Conservation (phyloP, 2,797 vertebrate species). For the Micropoecilia bifurca region DNA sequence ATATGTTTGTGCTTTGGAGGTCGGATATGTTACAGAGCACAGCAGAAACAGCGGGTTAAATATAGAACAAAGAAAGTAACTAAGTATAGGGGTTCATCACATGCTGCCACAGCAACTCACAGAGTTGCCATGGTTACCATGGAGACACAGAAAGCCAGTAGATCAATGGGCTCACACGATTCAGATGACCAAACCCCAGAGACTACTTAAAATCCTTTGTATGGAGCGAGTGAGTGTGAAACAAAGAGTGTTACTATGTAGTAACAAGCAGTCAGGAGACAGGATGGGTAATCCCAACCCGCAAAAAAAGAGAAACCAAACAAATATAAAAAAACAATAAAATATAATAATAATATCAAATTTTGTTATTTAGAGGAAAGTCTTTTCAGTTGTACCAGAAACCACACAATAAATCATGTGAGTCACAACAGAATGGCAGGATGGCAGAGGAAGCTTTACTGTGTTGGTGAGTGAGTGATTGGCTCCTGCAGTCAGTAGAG, state of each 20-base stretch:
- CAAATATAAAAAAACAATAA: background rate
- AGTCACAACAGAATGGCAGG: background rate
- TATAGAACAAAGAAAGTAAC: constrained; percentile 52
- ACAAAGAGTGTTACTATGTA: constrained; percentile 5
- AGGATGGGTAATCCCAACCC: background rate
- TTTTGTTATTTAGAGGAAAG: background rate
- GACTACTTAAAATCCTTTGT: background rate
- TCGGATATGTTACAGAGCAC: constrained; percentile 37
- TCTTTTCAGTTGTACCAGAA: background rate
- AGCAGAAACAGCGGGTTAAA: constrained; percentile 35
- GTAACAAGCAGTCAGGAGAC: background rate
- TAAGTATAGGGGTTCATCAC: constrained; percentile 55
- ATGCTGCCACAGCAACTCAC: constrained; percentile 48
- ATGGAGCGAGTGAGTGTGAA: constrained; percentile 15
- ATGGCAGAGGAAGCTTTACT: constrained; percentile 76
- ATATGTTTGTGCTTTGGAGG: constrained; percentile 32
- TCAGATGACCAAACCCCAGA: background rate
- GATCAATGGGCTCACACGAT: constrained; percentile 13
- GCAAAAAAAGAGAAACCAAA: too few relatives aligned
- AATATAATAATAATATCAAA: background rate
- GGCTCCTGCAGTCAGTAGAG: constrained; percentile 86
- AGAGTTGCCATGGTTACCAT: constrained; percentile 50
- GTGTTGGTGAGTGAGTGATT: constrained; percentile 82
- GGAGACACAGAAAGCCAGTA: constrained; percentile 54
- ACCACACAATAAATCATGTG: background rate